Percentiles rank a stretch among this genome's conserved stretches.
Evolutionary conservation across 2,113 vertebrate genomes (phyloP).

Genomic region (Xyliphius kryptos): DNA sequence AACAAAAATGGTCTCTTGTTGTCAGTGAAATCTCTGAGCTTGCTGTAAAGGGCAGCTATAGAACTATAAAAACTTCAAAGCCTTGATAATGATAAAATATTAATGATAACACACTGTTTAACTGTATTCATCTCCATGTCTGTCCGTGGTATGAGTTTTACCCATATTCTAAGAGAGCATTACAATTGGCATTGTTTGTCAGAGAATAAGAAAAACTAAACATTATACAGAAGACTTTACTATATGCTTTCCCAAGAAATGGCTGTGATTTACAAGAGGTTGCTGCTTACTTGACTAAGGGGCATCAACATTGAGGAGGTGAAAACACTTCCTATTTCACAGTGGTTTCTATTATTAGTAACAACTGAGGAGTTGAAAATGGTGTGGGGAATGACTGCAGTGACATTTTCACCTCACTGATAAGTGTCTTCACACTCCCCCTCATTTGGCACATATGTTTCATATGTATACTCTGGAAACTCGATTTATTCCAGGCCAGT

Average conservation of each 20-base stretch:
- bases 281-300: conserved; percentile 10
- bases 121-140: background rate
- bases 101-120: too few relatives aligned
- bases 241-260: conserved; percentile 5
- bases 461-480: too few relatives aligned
- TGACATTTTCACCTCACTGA: conserved; percentile 27
- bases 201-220: conserved; percentile 17
- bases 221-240: conserved; percentile 3
- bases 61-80: conserved; percentile 30
- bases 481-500: too few relatives aligned
- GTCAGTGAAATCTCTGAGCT: conserved; percentile 13
- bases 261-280: background rate
- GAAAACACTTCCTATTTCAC: conserved; percentile 23
- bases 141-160: background rate
- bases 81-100: conserved; percentile 19
- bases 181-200: conserved; percentile 5
- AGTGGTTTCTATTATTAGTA: conserved; percentile 24
- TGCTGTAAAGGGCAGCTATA: conserved; percentile 16
- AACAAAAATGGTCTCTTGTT: too few relatives aligned
- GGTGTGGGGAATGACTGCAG: conserved; percentile 19
- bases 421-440: conserved; percentile 10
- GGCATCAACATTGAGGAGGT: conserved; percentile 7
- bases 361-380: background rate
- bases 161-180: conserved; percentile 12
- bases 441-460: background rate